Percentiles rank a stretch among this genome's conserved stretches.
These are phyloP conservation scores for Scaptomyza polygonia DNA, from an alignment of 2,888 invertebrate species.

Conservation along the genomic window DNA sequence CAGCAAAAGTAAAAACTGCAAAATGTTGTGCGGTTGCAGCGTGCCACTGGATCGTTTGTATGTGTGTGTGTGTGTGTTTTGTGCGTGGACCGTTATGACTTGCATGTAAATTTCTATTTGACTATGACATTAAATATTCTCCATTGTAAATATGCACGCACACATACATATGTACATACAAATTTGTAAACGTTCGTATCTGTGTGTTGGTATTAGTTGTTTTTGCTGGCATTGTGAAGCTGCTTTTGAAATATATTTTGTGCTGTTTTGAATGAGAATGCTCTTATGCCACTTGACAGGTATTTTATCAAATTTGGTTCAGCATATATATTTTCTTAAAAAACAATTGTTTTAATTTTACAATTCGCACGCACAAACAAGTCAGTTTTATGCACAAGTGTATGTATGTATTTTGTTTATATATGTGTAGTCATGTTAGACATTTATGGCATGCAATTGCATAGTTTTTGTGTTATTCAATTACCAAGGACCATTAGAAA, in stretches of 20 bases:
- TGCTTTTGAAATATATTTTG: slow-evolving; percentile 55
- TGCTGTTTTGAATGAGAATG: slow-evolving; percentile 56
- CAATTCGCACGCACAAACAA: slow-evolving; percentile 21
- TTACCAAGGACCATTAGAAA: slow-evolving; percentile 28
- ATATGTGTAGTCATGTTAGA: slow-evolving; percentile 13
- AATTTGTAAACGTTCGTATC: slow-evolving; percentile 30
- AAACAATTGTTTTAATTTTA: slow-evolving; percentile 68
- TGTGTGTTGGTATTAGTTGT: slow-evolving; percentile 26
- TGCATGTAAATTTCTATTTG: slow-evolving; percentile 77
- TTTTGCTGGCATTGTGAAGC: slow-evolving; percentile 39
- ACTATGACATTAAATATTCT: slow-evolving; percentile 58
- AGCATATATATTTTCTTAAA: slow-evolving; percentile 49
- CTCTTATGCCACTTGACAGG: slow-evolving; percentile 73
- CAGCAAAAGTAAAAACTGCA: slow-evolving; percentile 24
- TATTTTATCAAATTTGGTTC: slow-evolving; percentile 67
- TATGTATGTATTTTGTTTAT: not conserved
- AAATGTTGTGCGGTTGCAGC: slow-evolving; percentile 31
- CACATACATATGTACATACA: slow-evolving; percentile 22
- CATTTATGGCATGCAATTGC: slow-evolving; percentile 33
- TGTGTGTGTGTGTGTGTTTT: slow-evolving; percentile 13
- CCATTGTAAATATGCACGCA: slow-evolving; percentile 25
- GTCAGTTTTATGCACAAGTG: not conserved
- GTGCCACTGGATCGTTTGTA: slow-evolving; percentile 7
- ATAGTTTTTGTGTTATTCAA: slow-evolving; percentile 44
- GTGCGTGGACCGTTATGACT: slow-evolving; percentile 63